These are phyloP conservation scores for Heliconius charithonia DNA, from an alignment of 2,888 invertebrate species.

Conservation along the genomic window DNA sequence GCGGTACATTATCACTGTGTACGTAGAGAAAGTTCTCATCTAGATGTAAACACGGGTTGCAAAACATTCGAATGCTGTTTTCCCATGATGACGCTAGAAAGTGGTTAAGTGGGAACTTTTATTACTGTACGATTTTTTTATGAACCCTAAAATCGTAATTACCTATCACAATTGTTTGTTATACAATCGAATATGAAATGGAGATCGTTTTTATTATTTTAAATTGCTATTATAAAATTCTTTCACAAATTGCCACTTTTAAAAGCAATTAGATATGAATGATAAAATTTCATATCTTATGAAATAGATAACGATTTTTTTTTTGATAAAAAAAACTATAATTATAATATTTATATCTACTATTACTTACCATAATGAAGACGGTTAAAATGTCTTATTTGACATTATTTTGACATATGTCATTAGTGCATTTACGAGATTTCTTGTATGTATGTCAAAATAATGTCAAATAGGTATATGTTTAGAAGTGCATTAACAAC, in stretches of 20 bases:
- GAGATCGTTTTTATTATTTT: neutral
- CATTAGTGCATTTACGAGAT: too few species aligned
- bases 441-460: too few species aligned
- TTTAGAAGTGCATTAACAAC: too few species aligned
- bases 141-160: slow-evolving; percentile 32
- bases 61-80: slow-evolving; percentile 61
- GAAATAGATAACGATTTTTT: neutral
- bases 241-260: slow-evolving; percentile 4
- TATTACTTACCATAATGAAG: neutral
- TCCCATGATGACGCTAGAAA: slow-evolving; percentile 77
- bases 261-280: slow-evolving; percentile 20
- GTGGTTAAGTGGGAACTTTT: slow-evolving; percentile 56
- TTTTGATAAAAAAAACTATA: slow-evolving; percentile 1
- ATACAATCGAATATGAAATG: slow-evolving; percentile 24
- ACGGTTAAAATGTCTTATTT: neutral
- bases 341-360: neutral
- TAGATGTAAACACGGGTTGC: slow-evolving; percentile 48
- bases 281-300: slow-evolving; percentile 16
- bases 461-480: too few species aligned
- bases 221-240: slow-evolving; percentile 10
- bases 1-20: slow-evolving; percentile 44
- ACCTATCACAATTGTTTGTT: slow-evolving; percentile 17
- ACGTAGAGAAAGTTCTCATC: slow-evolving; percentile 51
- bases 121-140: slow-evolving; percentile 39
- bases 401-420: neutral